Evolutionary conservation across 2,888 invertebrate genomes (phyloP).

Genomic region (Trachelus iudaicus): DNA sequence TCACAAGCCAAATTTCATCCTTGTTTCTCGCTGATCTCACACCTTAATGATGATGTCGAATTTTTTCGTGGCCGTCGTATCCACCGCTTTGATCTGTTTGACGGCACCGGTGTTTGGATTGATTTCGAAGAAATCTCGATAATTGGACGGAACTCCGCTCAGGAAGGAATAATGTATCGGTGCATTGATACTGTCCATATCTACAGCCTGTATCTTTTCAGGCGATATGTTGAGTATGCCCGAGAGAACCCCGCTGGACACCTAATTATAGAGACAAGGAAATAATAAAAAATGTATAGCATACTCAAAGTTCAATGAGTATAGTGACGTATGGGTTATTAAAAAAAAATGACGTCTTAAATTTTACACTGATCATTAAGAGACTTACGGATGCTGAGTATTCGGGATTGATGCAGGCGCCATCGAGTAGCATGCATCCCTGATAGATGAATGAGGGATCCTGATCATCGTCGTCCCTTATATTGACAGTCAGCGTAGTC

Average conservation of each 20-base stretch:
- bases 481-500: conserved; percentile 85
- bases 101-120: conserved; percentile 84
- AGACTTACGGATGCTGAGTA: conserved; percentile 82
- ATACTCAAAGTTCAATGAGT: not conserved
- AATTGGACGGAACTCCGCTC: conserved; percentile 82
- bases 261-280: conserved; percentile 64
- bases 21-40: conserved; percentile 24
- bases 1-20: not conserved
- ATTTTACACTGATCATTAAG: not conserved
- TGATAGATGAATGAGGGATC: conserved; percentile 92
- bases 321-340: not conserved
- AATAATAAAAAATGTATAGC: not conserved
- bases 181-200: conserved; percentile 88
- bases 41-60: conserved; percentile 87
- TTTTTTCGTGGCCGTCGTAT: conserved; percentile 80
- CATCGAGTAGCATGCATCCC: conserved; percentile 84
- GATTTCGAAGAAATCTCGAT: conserved; percentile 84
- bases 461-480: conserved; percentile 90
- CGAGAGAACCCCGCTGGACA: conserved; percentile 83
- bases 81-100: conserved; percentile 83
- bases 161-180: conserved; percentile 85
- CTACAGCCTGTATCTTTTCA: conserved; percentile 90
- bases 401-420: conserved; percentile 88
- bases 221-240: conserved; percentile 86
- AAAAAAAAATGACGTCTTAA: not conserved